These are phyloP conservation scores for Bombus terrestris DNA, from an alignment of 1,140 invertebrate species.

Conservation along the genomic window DNA sequence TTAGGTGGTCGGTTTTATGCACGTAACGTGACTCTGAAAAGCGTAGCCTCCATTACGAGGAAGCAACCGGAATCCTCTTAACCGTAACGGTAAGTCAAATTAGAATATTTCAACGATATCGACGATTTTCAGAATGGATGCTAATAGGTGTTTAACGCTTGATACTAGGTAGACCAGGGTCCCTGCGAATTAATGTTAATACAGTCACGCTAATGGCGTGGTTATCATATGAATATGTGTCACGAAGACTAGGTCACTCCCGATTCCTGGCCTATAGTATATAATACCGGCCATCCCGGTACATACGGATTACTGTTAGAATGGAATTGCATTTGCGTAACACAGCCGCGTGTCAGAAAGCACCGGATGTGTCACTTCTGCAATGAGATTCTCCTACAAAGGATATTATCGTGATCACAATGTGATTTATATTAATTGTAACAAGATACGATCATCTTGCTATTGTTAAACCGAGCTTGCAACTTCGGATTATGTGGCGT, in stretches of 20 bases:
- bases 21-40: neutral
- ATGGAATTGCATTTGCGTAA: conserved; percentile 61
- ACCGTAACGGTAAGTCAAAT: neutral
- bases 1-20: neutral
- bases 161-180: neutral
- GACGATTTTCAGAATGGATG: neutral
- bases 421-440: neutral
- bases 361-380: conserved; percentile 37
- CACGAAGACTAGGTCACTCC: conserved; percentile 56
- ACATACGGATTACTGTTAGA: conserved; percentile 31
- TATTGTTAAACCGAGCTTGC: no score
- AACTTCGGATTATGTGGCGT: no score
- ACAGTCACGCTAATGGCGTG: conserved; percentile 51
- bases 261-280: conserved; percentile 47
- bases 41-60: neutral
- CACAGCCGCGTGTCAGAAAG: conserved; percentile 36
- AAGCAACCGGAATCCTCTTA: neutral
- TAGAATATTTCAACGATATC: conserved; percentile 25
- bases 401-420: neutral
- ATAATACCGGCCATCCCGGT: conserved; percentile 36
- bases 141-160: conserved; percentile 30
- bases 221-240: conserved; percentile 67
- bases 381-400: neutral
- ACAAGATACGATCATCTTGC: neutral
- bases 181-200: conserved; percentile 45